Percentiles rank a stretch among this genome's conserved stretches.
phyloP scores from a whole-genome alignment of 2,888 invertebrate species.

The Helobdella robusta region DNA sequence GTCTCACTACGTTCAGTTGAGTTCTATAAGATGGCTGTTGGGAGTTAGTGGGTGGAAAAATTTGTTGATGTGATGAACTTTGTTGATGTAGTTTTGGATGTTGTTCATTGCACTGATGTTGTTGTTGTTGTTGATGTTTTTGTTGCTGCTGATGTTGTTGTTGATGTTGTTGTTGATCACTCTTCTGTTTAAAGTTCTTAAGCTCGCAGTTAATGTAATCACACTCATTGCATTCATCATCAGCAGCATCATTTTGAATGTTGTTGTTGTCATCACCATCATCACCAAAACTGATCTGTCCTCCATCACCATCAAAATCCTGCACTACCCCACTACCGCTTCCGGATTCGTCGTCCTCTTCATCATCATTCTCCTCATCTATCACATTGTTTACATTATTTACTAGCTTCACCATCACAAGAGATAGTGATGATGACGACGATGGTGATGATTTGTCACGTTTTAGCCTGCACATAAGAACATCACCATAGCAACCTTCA shows the following conservation, averaged over 20 bases:
- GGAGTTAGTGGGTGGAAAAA: neutral
- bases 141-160: no score
- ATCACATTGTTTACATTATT: no score
- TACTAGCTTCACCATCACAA: neutral
- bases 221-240: neutral
- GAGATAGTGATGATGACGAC: neutral
- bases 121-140: slow-evolving; percentile 1
- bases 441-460: neutral
- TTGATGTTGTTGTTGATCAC: neutral
- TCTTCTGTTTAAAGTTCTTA: neutral
- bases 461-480: no score
- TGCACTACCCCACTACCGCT: no score
- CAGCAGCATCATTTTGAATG: neutral
- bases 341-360: no score
- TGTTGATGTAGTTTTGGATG: neutral
- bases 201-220: neutral
- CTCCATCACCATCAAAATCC: no score
- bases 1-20: neutral
- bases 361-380: no score
- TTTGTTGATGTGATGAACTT: neutral
- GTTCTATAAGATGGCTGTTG: neutral
- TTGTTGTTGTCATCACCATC: neutral
- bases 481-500: no score
- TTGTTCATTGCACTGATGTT: neutral
- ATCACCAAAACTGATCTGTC: neutral